Base-by-base conservation (phyloP, 2,797 vertebrate genomes). In the Clangula hyemalis region DNA sequence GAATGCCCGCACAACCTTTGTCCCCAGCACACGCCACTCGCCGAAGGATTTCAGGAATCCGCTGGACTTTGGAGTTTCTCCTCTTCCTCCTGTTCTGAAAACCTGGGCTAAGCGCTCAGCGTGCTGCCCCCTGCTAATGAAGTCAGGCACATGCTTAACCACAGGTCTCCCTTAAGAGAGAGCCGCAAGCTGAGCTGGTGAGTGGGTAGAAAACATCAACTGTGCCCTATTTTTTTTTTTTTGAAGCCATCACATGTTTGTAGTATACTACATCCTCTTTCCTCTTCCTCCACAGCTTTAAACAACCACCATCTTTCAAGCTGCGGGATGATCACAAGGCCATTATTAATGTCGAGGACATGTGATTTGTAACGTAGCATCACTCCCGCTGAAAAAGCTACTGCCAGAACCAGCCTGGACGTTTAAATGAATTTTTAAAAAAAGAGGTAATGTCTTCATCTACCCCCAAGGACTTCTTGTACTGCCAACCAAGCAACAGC, bases 61-160 rank as follows among this genome's bases (percentile, higher is more conserved):
- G 20, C 27, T 0, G 3, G 61, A 60, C 72, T 92, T 89, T 13
- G 68, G 56, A 73, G 53, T 56, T 20, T 16, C 68, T 65, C 11
- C 57, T 70, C 51, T 38, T 34, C 36, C 24, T 60, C 10, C 0
- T 11, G 57, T 36, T 64, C 36, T 32, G 57, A 56, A 47, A 64
- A 10, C 34, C 70, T 7, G 15, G 2, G 0, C 20, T 25, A 22
- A 27, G 13, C 1, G 0, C 39, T 5, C 53, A 30, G 0, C 5
- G 1, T 0, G 56, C 43, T 28, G 34, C 62, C 17, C 1, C 19
- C 70, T 11, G 20, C 3, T 27, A 49, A 7, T 2, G 17, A 6
- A 8, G 38, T 27, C 19, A 27, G 2, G 19, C 25, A 24, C 7
- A 0, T 16, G 39, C 41, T 61, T 54, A 27, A 34, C 28, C 24